Percentiles rank a stretch among this genome's conserved stretches.
These are phyloP conservation scores for Macaca nemestrina DNA, from an alignment of 2,113 vertebrate genomes.

Conservation along the genomic window DNA sequence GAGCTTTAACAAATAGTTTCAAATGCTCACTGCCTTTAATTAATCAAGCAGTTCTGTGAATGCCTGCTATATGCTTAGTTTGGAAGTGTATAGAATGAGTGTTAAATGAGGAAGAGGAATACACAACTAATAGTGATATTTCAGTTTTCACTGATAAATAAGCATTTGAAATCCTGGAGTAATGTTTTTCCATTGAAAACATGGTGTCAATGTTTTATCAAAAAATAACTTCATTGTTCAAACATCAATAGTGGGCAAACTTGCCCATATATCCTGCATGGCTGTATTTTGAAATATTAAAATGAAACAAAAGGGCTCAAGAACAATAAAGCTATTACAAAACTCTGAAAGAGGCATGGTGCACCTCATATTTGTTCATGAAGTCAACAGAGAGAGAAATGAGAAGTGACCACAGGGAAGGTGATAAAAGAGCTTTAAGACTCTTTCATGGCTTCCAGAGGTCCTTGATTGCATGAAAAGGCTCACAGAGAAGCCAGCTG, in stretches of 20 bases:
- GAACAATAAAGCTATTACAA: not conserved
- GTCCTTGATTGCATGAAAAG: not conserved
- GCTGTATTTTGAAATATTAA: not conserved
- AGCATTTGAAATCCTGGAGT: not conserved
- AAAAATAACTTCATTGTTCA: not conserved
- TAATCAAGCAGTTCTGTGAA: not conserved
- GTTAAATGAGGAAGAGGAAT: not conserved
- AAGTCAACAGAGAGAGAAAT: not conserved
- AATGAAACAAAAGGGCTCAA: not conserved
- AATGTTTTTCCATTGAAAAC: constrained; percentile 5
- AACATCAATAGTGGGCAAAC: not conserved
- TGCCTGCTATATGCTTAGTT: not conserved
- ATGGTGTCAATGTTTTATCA: not conserved
- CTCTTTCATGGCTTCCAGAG: not conserved
- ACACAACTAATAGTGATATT: not conserved
- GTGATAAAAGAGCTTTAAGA: not conserved
- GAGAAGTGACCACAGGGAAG: not conserved
- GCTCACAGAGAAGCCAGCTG: not conserved
- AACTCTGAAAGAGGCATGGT: not conserved
- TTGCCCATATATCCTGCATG: not conserved
- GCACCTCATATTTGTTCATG: not conserved
- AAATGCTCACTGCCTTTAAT: constrained; percentile 30
- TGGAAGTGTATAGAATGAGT: not conserved
- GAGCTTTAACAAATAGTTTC: not conserved
- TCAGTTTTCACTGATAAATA: not conserved